Conservation (phyloP, 2,888 invertebrate genomes). For the Pycnomerus fuliginosus region DNA sequence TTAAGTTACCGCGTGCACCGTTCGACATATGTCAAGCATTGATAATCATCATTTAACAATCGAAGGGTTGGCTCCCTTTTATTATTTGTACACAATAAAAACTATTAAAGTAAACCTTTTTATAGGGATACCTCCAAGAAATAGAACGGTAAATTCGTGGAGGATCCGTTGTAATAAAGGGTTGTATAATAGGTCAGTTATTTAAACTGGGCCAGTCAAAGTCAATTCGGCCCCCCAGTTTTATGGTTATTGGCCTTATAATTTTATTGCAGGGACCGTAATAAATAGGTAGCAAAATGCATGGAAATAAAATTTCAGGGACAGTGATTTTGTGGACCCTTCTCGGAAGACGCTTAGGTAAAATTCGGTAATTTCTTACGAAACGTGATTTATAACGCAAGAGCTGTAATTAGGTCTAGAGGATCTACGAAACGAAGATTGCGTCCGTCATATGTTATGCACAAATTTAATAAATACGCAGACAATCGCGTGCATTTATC, state of each 20-base stretch:
- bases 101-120: constrained; percentile 19
- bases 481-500: constrained; percentile 36
- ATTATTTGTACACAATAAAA: constrained; percentile 18
- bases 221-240: constrained; percentile 3
- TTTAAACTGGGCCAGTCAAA: constrained; percentile 11
- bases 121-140: constrained; percentile 7
- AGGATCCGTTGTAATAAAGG: constrained; percentile 18
- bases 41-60: constrained; percentile 12
- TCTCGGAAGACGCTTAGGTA: not conserved
- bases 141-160: constrained; percentile 8
- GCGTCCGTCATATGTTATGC: not conserved
- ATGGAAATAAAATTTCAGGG: too few relatives aligned
- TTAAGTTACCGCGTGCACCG: constrained; percentile 10
- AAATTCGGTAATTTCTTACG: constrained; percentile 3
- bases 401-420: too few relatives aligned
- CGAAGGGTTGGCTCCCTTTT: constrained; percentile 8
- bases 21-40: constrained; percentile 15
- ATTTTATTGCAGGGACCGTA: too few relatives aligned
- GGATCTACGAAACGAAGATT: too few relatives aligned
- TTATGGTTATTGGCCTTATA: constrained; percentile 22
- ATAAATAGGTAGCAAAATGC: too few relatives aligned
- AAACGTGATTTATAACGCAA: constrained; percentile 12
- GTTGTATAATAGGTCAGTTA: constrained; percentile 17
- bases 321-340: not conserved
- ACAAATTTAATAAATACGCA: constrained; percentile 5